A percentile compares a stretch with the other conserved stretches of the same genome.
phyloP scores from a whole-genome alignment of 2,113 vertebrate species.

The Chionis minor region DNA sequence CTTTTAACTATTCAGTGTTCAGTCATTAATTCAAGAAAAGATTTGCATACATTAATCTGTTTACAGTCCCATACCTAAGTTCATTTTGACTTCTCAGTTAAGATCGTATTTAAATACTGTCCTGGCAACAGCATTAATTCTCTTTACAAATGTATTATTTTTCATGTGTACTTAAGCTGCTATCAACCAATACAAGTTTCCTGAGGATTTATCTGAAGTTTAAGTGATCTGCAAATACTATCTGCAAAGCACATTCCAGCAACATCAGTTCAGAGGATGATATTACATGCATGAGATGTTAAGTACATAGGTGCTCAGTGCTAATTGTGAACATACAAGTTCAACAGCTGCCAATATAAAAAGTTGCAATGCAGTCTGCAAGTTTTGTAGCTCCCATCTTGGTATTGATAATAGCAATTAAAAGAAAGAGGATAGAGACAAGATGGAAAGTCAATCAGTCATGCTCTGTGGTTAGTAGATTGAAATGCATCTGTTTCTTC shows the following conservation, averaged over 20 bases:
- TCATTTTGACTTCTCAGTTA: not conserved
- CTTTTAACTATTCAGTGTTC: not conserved
- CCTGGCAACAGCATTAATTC: not conserved
- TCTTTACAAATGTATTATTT: not conserved
- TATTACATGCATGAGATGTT: not conserved
- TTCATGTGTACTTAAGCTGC: not conserved
- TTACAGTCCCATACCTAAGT: not conserved
- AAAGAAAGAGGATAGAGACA: not conserved
- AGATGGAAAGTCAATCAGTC: not conserved
- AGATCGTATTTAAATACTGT: not conserved
- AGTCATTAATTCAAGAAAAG: not conserved
- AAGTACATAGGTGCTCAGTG: not conserved
- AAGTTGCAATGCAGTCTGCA: not conserved
- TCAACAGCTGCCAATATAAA: not conserved
- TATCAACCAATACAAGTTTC: not conserved
- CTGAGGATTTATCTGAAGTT: not conserved
- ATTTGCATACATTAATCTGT: not conserved
- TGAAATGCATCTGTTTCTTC: not conserved
- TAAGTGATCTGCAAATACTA: not conserved
- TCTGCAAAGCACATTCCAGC: not conserved
- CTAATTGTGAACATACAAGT: not conserved
- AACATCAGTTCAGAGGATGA: not conserved
- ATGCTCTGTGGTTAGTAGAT: not conserved
- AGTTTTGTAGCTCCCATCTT: not conserved
- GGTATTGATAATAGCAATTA: not conserved